Base-by-base conservation (phyloP, 1,140 invertebrate genomes). In the Drosophila tani region DNA sequence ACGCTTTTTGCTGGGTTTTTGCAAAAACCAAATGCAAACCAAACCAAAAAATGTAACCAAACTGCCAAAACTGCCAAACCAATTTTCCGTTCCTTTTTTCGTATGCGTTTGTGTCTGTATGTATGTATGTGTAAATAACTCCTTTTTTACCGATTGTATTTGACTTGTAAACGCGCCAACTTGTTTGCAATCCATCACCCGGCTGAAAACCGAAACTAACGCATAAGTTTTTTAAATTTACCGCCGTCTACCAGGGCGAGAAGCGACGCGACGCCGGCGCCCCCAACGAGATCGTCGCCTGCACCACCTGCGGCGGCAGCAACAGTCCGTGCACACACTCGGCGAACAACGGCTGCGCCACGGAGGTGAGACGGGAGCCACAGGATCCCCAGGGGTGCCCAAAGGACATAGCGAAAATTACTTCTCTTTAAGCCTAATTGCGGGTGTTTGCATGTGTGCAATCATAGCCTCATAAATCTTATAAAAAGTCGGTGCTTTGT, bases 291-390 rank as follows among this genome's bases (percentile, higher is more conserved):
- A 95, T 97, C 60, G 96, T 97, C 46, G 95, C 96, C 17, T 97
- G 97, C 92, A 96, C 96, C 57, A 95, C 95, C 73, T 97, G 96
- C 91, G 95, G 96, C 40, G 94, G 94, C 41, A 94, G 94, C 51
- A 96, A 96, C 67, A 96, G 96, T 91, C 95, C 96, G 45, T 97
- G 96, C 88, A 97, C 96, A 32, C 96, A 97, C 93, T 95, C 96
- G 15, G 95, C 96, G n/a, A 97, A 96, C 83, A 97, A 97, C 90
- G 96, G 96, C 81, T 97, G 96, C 86, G 96, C 96, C 43, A 94
- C 96, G 68, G 96, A 97, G 96, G 96, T 97, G 95, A 94, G 85
- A 53, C 27, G 56, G 17, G 29, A 35, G 19, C 49, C 50, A 7
- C 17, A 35, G 50, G 50, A 29, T 41, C 21, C 24, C 9, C 9